Base-by-base conservation (phyloP, 2,113 vertebrate species). In the Mirza zaza region DNA sequence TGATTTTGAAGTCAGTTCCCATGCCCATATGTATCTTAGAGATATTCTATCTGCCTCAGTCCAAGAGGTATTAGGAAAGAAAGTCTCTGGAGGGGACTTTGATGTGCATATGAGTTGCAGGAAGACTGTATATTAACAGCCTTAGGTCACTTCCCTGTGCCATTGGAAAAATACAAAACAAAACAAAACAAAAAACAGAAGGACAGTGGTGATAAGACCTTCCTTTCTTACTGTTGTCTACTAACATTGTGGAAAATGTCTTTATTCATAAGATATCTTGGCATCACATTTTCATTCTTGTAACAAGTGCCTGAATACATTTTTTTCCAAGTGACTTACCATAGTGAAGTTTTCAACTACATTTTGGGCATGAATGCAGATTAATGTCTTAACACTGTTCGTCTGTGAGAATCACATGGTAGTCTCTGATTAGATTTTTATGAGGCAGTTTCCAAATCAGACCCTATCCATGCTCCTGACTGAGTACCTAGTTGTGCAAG, bases 381-480 rank as follows among this genome's bases (percentile, higher is more conserved):
- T 96, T 93, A 97, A 96, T 77, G 17, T 81, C 34, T 81, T 82
- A 96, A 65, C 50, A 48, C 39, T 42, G 29, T 89, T 96, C 79
- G 79, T 84, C 86, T 80, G 52, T 91, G 80, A 90, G 63, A 81
- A 4, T 90, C 68, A 73, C 59, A 65, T 7, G 32, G 5, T 36
- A 73, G 34, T 84, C 73, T 92, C 89, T 82, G 83, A 95, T 73
- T 93, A 94, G 67, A 87, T 59, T 95, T 97, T 90, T 93, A 93
- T 85, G 81, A 87, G 48, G 36, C 18, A 32, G 34, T 95, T 89
- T 92, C 45, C 76, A 87, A 70, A 81, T 81, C 77, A 90, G 80
- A 87, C 32, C 36, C 39, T 57, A 4, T 48, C 77, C 29, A 9
- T 52, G 17, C 45, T 86, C 15, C 76, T 88, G 39, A 50, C 34